Evolutionary conservation across 2,888 invertebrate genomes (phyloP).

Genomic region (Tridacna gigas): DNA sequence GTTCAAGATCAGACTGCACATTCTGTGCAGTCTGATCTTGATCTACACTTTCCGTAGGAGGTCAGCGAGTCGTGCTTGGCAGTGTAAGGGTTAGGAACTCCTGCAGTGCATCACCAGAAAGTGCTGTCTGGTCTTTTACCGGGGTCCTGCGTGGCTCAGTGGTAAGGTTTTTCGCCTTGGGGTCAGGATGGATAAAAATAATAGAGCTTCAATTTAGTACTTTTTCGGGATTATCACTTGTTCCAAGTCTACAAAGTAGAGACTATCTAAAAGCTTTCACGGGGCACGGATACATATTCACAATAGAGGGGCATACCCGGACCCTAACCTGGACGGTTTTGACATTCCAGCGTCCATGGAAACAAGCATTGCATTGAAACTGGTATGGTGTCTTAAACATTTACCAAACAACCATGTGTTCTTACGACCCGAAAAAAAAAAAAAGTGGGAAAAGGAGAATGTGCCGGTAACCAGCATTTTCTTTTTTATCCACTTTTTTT

Average conservation of each 20-base stretch:
- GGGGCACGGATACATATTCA: constrained; percentile 64
- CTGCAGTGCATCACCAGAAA: no score
- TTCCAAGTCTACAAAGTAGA: constrained; percentile 65
- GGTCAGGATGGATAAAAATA: no score
- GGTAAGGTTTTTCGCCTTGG: no score
- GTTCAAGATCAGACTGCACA: not conserved
- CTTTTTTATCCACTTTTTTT: no score
- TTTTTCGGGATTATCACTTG: constrained; percentile 62
- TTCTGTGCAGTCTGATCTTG: not conserved
- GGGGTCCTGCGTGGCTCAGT: no score
- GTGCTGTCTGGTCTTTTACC: no score
- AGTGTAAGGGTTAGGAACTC: not conserved
- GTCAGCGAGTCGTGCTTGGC: not conserved
- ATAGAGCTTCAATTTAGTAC: no score
- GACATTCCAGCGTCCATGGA: constrained; percentile 66
- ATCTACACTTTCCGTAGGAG: not conserved
- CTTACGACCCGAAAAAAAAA: not conserved
- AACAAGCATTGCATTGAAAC: constrained; percentile 65
- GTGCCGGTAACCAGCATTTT: not conserved
- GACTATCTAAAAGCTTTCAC: constrained; percentile 67
- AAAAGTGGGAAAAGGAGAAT: not conserved
- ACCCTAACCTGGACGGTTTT: constrained; percentile 63
- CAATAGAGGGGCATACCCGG: constrained; percentile 57
- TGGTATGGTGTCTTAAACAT: constrained; percentile 44
- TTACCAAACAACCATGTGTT: not conserved